phyloP scores from a whole-genome alignment of 2,113 vertebrate species.

The Oncorhynchus mykiss region DNA sequence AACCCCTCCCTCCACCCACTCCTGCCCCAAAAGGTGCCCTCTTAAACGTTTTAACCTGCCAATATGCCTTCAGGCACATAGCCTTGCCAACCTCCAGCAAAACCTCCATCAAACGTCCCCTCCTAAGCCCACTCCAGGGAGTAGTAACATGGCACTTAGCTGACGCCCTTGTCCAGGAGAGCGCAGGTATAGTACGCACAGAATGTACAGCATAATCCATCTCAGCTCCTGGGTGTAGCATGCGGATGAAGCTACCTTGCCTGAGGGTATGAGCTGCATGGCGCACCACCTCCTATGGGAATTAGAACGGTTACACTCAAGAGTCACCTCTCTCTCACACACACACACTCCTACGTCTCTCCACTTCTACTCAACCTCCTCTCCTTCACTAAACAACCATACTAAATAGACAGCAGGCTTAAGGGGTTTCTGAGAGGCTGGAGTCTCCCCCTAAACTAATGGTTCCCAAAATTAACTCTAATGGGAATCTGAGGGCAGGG shows the following conservation, averaged over 20 bases:
- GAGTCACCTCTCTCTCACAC: constrained; percentile 52
- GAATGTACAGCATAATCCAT: constrained; percentile 66
- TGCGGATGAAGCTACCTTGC: constrained; percentile 46
- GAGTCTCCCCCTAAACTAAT: constrained; percentile 31
- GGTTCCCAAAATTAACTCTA: constrained; percentile 66
- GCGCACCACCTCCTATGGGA: constrained; percentile 57
- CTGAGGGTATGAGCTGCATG: constrained; percentile 54
- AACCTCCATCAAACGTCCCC: constrained; percentile 23
- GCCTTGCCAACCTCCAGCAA: constrained; percentile 48
- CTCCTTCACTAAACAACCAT: neutral
- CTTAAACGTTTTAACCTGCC: constrained; percentile 54
- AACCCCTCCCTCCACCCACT: constrained; percentile 42
- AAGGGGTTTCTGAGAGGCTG: neutral
- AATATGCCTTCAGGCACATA: constrained; percentile 54
- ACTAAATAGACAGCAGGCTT: neutral
- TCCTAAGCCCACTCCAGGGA: constrained; percentile 47
- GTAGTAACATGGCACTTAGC: constrained; percentile 56
- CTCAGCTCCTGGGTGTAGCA: constrained; percentile 44
- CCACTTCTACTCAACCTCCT: constrained; percentile 40
- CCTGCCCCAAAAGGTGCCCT: neutral
- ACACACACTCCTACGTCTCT: constrained; percentile 22
- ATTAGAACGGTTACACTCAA: constrained; percentile 55
- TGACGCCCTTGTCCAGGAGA: constrained; percentile 61
- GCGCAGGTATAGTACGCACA: constrained; percentile 48
- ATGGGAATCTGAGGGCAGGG: constrained; percentile 63